Percentiles rank a stretch among this genome's conserved stretches.
These are phyloP conservation scores for Omphaloscelis lunosa DNA, from an alignment of 2,888 invertebrate species.

Conservation along the genomic window DNA sequence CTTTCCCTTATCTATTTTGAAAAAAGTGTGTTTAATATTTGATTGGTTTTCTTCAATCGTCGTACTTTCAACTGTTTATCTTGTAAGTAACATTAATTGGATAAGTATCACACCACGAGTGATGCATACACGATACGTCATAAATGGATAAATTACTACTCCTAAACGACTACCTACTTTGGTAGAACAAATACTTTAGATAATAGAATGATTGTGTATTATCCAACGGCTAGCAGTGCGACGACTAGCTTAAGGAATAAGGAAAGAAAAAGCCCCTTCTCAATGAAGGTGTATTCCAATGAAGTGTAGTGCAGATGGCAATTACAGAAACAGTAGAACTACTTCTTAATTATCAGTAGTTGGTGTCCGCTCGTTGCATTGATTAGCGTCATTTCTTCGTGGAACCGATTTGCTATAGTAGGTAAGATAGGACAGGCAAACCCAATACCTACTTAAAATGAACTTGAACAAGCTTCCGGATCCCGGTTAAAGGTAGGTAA, in stretches of 20 bases:
- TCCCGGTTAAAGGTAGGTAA: background rate
- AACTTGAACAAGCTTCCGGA: background rate
- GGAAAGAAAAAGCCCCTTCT: background rate
- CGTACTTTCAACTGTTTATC: constrained; percentile 1
- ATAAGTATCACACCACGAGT: constrained; percentile 1
- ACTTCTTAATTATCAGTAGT: background rate
- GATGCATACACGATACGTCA: background rate
- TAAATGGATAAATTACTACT: background rate
- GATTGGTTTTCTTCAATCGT: background rate
- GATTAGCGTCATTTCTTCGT: background rate
- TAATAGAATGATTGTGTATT: background rate
- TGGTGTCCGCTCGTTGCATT: background rate
- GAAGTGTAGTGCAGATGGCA: background rate
- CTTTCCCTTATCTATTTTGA: background rate
- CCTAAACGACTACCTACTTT: background rate
- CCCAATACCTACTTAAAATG: background rate
- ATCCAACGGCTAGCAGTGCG: background rate
- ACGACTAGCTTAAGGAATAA: too few species aligned
- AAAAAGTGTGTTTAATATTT: background rate
- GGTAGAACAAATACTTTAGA: background rate
- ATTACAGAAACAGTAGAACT: background rate
- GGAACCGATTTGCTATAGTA: too few species aligned
- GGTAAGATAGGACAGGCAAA: background rate
- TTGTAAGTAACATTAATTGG: background rate
- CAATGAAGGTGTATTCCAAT: background rate